phyloP scores from a whole-genome alignment of 1,140 invertebrate species.

The Trachelipus rathkii region DNA sequence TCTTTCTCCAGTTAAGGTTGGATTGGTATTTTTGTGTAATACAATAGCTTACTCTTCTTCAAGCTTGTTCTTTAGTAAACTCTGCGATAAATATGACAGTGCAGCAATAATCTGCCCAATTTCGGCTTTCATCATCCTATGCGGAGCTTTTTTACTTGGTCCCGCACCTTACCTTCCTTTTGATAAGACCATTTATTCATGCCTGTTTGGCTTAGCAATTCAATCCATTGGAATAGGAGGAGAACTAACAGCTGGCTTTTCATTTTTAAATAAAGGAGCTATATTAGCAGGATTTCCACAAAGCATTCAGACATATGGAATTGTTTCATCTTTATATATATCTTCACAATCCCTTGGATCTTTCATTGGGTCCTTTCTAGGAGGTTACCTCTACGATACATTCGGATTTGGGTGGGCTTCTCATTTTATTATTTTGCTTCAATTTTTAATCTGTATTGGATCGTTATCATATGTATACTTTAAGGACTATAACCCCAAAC shows the following conservation, averaged over 20 bases:
- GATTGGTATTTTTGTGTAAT: conserved; percentile 81
- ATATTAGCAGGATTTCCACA: conserved; percentile 69
- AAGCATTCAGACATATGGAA: conserved; percentile 73
- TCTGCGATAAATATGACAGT: conserved; percentile 64
- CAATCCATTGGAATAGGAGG: conserved; percentile 76
- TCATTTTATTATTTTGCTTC: no score
- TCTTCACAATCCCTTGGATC: conserved; percentile 79
- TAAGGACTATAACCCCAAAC: no score
- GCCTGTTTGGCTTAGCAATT: conserved; percentile 65
- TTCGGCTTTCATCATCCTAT: conserved; percentile 62
- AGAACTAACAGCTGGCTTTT: conserved; percentile 74
- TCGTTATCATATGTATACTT: no score
- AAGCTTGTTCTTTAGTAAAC: conserved; percentile 72
- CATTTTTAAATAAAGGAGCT: conserved; percentile 69
- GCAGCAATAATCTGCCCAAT: conserved; percentile 65
- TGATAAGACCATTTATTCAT: conserved; percentile 43
- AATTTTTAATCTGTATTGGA: no score
- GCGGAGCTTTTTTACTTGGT: conserved; percentile 67
- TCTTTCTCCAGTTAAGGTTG: conserved; percentile 67
- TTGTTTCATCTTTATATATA: conserved; percentile 79
- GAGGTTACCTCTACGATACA: conserved; percentile 68
- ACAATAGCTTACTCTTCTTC: conserved; percentile 76
- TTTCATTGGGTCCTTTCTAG: conserved; percentile 73
- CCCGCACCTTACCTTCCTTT: conserved; percentile 51
- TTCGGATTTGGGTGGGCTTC: conserved; percentile 64